Percentiles rank a stretch among this genome's conserved stretches.
Evolutionary conservation across 2,113 vertebrate genomes (phyloP).

Genomic region (Zosterops pallidus): DNA sequence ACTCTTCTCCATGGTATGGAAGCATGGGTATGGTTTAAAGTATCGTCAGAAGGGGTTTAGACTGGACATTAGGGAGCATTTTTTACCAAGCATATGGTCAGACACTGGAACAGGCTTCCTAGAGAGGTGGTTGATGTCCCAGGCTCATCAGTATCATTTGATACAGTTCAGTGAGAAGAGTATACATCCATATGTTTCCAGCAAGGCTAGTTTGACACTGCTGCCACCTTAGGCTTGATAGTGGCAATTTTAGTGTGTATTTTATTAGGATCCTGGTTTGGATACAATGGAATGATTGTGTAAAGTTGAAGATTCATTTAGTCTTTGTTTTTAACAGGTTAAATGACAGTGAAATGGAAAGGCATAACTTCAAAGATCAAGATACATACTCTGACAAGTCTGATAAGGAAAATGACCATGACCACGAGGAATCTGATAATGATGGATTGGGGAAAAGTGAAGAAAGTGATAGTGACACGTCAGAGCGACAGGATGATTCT

Average conservation of each 20-base stretch:
- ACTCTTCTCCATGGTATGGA: neutral
- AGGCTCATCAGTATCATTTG: neutral
- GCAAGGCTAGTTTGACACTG: neutral
- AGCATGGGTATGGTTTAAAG: neutral
- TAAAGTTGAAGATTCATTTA: neutral
- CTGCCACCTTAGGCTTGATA: neutral
- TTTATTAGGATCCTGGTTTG: neutral
- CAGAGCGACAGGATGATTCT: constrained; percentile 93
- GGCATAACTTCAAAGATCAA: constrained; percentile 90
- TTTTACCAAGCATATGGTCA: neutral
- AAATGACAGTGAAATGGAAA: constrained; percentile 89
- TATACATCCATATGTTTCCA: neutral
- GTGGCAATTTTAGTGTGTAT: neutral
- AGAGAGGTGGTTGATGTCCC: neutral
- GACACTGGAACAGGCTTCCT: neutral
- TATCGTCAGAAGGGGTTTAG: neutral
- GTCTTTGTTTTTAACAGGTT: constrained; percentile 71
- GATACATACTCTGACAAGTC: constrained; percentile 98
- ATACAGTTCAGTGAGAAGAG: neutral
- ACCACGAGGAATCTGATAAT: constrained; percentile 94
- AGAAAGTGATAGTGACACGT: constrained; percentile 95
- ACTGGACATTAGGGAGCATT: neutral
- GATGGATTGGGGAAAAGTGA: constrained; percentile 94
- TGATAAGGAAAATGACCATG: constrained; percentile 92
- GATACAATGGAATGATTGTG: neutral